Base-by-base conservation (phyloP, 2,888 invertebrate genomes). In the Cephus rjabovi region DNA sequence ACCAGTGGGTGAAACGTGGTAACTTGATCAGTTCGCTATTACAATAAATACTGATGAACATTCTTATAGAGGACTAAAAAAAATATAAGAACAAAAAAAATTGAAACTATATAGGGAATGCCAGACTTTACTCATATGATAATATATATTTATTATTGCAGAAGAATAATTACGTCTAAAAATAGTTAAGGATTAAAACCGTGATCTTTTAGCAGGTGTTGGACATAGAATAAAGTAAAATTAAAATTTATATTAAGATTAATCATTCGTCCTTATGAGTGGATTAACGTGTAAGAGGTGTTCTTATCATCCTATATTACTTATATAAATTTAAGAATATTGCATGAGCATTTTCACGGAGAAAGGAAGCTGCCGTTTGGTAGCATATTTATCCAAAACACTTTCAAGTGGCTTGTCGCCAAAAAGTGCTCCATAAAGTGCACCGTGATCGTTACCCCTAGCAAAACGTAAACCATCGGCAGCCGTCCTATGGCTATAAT, bases 1-100 rank as follows among this genome's bases (percentile, higher is more conserved):
- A 70, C 87, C 89, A 33, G 70, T 89, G n/a, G 89, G 88, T 3
- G 89, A 89, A 79, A 82, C 85, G 75, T 89, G 89, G 89, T 77
- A 74, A 77, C 68, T 11, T 34, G 33, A 73, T 23, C 56, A 56
- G 23, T 56, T 56, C 56, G 23, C 56, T 23, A 23, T 23, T 56
- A 23, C 9, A 23, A 56, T 56, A 23, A 23, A 56, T 56, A 23
- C 9, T 23, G 23, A 56, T 56, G 9, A 9, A 6, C 6, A 56
- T 56, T 56, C 56, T 56, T 9, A 56, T 23, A 23, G 56, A 56
- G 23, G 9, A 56, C 56, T 56, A 4, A 56, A 56, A 56, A 4
- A 56, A 23, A 12, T 40, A 40, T 56, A 56, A 23, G 2, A 23
- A 56, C 23, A 56, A 23, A 23, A 9, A 56, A 56, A 56, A 23